Evolutionary conservation across 2,797 vertebrate genomes (phyloP), one percentile per base, ranked within the genome.

Genomic region (Dallia pectoralis): DNA sequence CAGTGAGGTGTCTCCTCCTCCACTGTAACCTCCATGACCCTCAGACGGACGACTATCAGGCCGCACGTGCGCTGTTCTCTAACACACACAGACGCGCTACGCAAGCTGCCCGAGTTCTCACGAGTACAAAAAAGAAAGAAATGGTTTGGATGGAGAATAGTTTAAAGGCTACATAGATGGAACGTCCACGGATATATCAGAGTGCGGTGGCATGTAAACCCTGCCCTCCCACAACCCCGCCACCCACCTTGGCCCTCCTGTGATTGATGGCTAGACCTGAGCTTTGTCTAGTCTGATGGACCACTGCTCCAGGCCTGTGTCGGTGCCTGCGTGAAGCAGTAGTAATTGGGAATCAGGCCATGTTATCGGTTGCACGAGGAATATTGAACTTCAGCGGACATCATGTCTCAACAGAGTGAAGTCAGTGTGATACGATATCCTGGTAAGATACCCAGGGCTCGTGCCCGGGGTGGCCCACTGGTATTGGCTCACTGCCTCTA

Each of bases 1-100:
- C 67, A 70, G 65, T 78, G 78, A 80, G 77, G 79, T 71, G 73
- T 59, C 22, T 59, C 33, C 61, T 66, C 72, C 72, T 70, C 36
- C 71, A 11, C 12, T n/a, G 59, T 73, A 59, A 71, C 66, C 69
- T 9, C 19, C 22, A 49, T 79, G 76, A 72, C 78, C 77, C 30
- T 75, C 78, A 82, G 72, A 73, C n/a, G 47, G 76, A 33, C 22
- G 64, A 48, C 70, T 65, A 67, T 75, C 22, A 59, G 22, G 9
- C 53, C 25, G 25, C 25, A 22, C 53, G 25, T 59, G 22, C 53
- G 1, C 40, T 44, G 40, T 44, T 44, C 40, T 44, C 9, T 44
- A 44, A 9, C 40, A 44, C 40, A 44, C 40, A 44, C 3, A 44
- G 40, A 44, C 40, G 14, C 40, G 11, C n/a, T n/a, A n/a, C 2